A percentile compares a stretch with the other conserved stretches of the same genome.
phyloP scores from a whole-genome alignment of 2,888 invertebrate genomes.

The Protula sp. region DNA sequence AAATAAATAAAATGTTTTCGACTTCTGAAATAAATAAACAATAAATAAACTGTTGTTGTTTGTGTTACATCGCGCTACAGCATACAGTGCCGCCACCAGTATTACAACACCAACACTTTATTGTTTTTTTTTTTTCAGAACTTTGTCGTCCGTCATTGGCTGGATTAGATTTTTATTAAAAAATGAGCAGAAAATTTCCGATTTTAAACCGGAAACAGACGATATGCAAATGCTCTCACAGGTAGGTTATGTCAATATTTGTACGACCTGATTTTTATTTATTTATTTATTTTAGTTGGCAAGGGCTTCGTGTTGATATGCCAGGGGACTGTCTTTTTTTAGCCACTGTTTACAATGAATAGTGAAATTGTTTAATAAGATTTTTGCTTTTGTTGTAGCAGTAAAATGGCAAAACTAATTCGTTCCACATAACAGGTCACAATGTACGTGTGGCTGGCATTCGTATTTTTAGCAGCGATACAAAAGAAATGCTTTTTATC shows the following conservation, averaged over 20 bases:
- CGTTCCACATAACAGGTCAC: too few relatives aligned
- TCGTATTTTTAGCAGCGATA: too few relatives aligned
- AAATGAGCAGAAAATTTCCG: constrained; percentile 89
- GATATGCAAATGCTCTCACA: constrained; percentile 57
- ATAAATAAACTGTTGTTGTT: not conserved
- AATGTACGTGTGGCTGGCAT: too few relatives aligned
- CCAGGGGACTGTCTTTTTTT: too few relatives aligned
- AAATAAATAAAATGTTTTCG: not conserved
- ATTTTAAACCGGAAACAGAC: constrained; percentile 64
- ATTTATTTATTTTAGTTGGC: too few relatives aligned
- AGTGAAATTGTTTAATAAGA: too few relatives aligned
- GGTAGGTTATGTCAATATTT: constrained; percentile 57
- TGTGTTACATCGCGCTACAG: not conserved
- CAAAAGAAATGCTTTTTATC: too few relatives aligned
- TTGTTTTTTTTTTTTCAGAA: constrained; percentile 52
- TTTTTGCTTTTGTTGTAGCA: too few relatives aligned
- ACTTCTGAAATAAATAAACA: not conserved
- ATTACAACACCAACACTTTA: not conserved
- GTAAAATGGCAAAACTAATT: too few relatives aligned
- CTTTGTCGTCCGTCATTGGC: constrained; percentile 78
- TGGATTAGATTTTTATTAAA: constrained; percentile 87
- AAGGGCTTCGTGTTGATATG: too few relatives aligned
- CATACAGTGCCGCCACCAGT: not conserved
- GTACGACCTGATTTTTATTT: not conserved
- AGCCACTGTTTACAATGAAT: too few relatives aligned